A percentile compares a stretch with the other conserved stretches of the same genome.
phyloP scores from a whole-genome alignment of 37 sponge, comb jelly and placozoan species.

The Theonella swinhoei region DNA sequence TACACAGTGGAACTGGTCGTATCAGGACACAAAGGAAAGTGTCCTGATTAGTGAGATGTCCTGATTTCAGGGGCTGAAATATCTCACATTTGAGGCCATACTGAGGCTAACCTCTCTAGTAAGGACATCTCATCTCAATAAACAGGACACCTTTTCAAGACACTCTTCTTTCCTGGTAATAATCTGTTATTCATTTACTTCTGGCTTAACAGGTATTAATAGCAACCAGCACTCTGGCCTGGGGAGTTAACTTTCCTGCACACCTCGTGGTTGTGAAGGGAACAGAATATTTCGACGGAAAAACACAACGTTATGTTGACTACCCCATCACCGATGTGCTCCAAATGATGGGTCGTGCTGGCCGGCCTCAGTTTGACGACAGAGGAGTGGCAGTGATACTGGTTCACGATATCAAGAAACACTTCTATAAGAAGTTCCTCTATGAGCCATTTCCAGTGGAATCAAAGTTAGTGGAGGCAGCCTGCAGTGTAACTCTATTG shows the following conservation, averaged over 20 bases:
- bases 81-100: too few relatives aligned
- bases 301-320: constrained; percentile 95
- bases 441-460: constrained; percentile 99
- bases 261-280: constrained; percentile 98
- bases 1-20: neutral
- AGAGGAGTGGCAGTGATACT: constrained; percentile 92
- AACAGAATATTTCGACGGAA: constrained; percentile 98
- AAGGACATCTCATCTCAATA: too few relatives aligned
- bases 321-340: constrained; percentile 99
- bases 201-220: constrained; percentile 72
- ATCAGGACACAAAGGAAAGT: neutral
- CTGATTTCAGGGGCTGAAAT: too few relatives aligned
- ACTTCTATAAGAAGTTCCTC: constrained; percentile 98
- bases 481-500: too few relatives aligned
- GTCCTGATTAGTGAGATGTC: neutral
- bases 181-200: neutral
- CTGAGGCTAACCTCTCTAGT: too few relatives aligned
- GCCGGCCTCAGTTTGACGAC: constrained; percentile 98
- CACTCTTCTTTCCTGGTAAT: neutral
- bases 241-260: constrained; percentile 99
- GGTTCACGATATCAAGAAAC: constrained; percentile 97
- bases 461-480: constrained; percentile 68
- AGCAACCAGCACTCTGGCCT: constrained; percentile 95
- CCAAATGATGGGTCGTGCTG: constrained; percentile 99
- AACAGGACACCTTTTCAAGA: neutral